A percentile compares a stretch with the other conserved stretches of the same genome.
These are phyloP conservation scores for Sprattus sprattus DNA, from an alignment of 2,113 vertebrate genomes.

Conservation along the genomic window DNA sequence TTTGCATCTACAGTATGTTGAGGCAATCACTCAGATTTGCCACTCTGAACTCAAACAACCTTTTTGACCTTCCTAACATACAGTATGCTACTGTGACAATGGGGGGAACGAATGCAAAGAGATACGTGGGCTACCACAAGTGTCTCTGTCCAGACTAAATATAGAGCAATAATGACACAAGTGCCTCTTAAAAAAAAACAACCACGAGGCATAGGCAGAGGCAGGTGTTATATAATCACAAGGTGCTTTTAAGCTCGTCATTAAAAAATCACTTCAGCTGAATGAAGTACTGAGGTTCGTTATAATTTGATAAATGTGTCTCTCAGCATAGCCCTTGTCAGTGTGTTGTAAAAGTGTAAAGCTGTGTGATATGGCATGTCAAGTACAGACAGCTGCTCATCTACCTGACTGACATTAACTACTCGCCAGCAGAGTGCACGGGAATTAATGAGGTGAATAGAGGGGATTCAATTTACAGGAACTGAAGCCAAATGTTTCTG, in stretches of 20 bases:
- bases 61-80: neutral
- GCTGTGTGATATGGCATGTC: neutral
- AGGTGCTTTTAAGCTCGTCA: neutral
- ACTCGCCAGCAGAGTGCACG: neutral
- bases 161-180: neutral
- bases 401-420: conserved; percentile 18
- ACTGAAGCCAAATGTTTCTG: neutral
- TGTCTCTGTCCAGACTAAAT: neutral
- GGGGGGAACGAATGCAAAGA: neutral
- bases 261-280: neutral
- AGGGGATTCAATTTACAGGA: neutral
- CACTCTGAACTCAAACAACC: neutral
- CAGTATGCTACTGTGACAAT: neutral
- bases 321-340: conserved; percentile 19
- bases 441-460: neutral
- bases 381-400: conserved; percentile 16
- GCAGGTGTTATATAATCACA: neutral
- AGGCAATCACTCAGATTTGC: neutral
- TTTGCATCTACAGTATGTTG: neutral
- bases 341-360: conserved; percentile 33
- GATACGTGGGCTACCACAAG: neutral
- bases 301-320: neutral
- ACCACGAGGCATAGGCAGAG: neutral
- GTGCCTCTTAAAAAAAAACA: neutral
- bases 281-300: neutral